phyloP scores from a whole-genome alignment of 2,888 invertebrate species.

The Steinernema scapterisci region DNA sequence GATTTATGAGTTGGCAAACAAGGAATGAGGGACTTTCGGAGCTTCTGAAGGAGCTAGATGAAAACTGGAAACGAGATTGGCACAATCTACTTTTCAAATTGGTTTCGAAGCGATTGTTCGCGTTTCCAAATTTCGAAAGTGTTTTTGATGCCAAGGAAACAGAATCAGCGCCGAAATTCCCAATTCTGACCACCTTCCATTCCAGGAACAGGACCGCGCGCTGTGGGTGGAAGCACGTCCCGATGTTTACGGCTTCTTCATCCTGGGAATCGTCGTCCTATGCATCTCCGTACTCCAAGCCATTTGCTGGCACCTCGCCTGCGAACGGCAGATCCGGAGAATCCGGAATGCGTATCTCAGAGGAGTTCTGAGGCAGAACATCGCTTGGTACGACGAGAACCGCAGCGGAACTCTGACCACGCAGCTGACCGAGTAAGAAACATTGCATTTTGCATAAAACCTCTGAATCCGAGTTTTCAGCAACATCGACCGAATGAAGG shows the following conservation, averaged over 20 bases:
- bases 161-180: not conserved
- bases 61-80: not conserved
- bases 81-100: not conserved
- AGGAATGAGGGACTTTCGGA: not conserved
- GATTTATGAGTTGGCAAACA: too few species aligned
- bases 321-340: slow-evolving; percentile 69
- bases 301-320: slow-evolving; percentile 66
- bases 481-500: slow-evolving; percentile 48
- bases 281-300: slow-evolving; percentile 53
- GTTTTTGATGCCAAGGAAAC: not conserved
- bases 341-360: slow-evolving; percentile 69
- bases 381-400: slow-evolving; percentile 68
- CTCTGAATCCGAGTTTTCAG: slow-evolving; percentile 34
- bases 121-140: not conserved
- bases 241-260: slow-evolving; percentile 24
- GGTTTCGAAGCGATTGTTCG: not conserved
- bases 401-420: slow-evolving; percentile 69
- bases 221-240: slow-evolving; percentile 15
- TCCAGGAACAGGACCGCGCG: not conserved
- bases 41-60: not conserved
- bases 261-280: slow-evolving; percentile 6
- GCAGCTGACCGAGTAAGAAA: slow-evolving; percentile 69
- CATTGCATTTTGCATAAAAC: too few species aligned
- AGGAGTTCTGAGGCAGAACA: slow-evolving; percentile 67
- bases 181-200: not conserved